Conservation (phyloP, 2,797 vertebrate species). For the Tapirus indicus region DNA sequence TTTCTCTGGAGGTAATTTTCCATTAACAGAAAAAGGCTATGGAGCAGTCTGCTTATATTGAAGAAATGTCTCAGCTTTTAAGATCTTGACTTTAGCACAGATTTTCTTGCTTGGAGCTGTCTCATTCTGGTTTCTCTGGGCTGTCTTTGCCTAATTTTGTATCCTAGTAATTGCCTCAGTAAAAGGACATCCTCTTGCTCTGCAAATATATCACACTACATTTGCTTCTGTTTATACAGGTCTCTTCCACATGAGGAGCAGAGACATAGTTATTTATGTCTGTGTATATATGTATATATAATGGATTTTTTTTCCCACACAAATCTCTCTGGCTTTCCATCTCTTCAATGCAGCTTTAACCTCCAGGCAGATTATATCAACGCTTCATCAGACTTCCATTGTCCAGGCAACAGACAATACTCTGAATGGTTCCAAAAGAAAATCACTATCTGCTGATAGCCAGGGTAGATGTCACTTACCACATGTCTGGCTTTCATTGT, state of each 20-base stretch:
- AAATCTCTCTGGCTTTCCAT: conserved; percentile 75
- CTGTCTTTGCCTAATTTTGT: not conserved
- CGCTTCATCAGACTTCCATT: conserved; percentile 86
- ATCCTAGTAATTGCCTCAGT: not conserved
- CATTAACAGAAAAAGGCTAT: not conserved
- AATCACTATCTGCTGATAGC: conserved; percentile 86
- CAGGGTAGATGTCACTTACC: conserved; percentile 84
- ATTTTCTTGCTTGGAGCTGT: conserved; percentile 32
- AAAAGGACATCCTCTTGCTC: not conserved
- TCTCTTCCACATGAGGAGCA: conserved; percentile 13
- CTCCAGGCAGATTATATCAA: conserved; percentile 83
- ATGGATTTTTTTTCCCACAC: conserved; percentile 51
- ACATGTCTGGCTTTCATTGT: conserved; percentile 87
- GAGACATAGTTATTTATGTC: conserved; percentile 56
- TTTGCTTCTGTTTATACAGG: conserved; percentile 65
- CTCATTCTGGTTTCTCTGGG: not conserved
- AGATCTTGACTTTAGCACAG: conserved; percentile 51
- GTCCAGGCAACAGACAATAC: conserved; percentile 83
- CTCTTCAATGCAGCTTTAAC: conserved; percentile 77
- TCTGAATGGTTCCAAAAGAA: conserved; percentile 86
- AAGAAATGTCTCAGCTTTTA: conserved; percentile 58
- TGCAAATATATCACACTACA: not conserved
- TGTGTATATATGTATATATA: conserved; percentile 15
- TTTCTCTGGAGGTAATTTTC: not conserved
- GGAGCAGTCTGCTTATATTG: not conserved